Percentiles rank a stretch among this genome's conserved stretches.
Conservation (phyloP, 2,113 vertebrate species). For the Leptodactylus fuscus region DNA sequence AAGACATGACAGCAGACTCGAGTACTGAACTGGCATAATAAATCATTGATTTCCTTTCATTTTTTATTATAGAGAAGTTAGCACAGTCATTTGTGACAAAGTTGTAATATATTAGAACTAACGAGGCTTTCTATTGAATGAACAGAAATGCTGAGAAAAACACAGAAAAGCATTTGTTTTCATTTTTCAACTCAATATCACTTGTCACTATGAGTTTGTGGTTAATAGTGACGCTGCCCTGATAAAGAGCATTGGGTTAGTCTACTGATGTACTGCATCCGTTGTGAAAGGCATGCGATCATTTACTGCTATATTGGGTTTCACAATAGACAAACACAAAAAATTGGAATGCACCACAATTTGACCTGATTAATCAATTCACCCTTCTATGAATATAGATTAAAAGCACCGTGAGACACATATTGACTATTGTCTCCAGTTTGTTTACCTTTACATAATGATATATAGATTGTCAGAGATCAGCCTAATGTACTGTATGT, state of each 20-base stretch:
- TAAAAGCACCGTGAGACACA: too few species aligned
- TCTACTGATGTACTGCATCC: neutral
- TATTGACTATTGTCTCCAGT: too few species aligned
- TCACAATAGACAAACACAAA: too few species aligned
- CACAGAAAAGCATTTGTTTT: constrained; percentile 37
- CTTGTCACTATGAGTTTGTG: constrained; percentile 32
- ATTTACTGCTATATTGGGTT: too few species aligned
- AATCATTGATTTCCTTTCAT: constrained; percentile 42
- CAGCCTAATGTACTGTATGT: too few species aligned
- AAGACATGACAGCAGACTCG: constrained; percentile 9
- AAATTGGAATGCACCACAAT: too few species aligned
- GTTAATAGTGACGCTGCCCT: neutral
- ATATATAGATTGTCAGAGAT: too few species aligned
- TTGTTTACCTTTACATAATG: too few species aligned
- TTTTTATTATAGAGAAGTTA: constrained; percentile 47
- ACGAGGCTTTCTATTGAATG: constrained; percentile 25
- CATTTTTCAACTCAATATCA: constrained; percentile 42
- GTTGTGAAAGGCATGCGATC: neutral
- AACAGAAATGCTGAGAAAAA: constrained; percentile 21
- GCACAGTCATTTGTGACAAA: constrained; percentile 44
- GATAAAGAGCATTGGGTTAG: constrained; percentile 11
- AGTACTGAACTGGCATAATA: constrained; percentile 15
- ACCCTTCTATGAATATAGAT: too few species aligned
- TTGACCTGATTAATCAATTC: too few species aligned
- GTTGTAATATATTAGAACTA: constrained; percentile 46